Conservation (phyloP, 1,140 invertebrate genomes). For the Lasaia peninsularis region DNA sequence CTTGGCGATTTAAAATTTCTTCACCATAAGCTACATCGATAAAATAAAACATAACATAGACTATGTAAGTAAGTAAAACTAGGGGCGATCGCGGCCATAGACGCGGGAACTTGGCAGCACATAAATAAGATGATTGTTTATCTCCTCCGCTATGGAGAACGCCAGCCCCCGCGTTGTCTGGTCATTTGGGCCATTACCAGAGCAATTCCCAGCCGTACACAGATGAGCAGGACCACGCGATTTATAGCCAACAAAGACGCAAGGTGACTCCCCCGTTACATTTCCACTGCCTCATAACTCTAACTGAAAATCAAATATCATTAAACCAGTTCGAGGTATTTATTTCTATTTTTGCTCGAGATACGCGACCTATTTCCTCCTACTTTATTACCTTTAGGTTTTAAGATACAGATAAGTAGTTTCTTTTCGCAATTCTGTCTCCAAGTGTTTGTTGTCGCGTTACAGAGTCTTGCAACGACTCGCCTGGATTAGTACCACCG, state of each 20-base stretch:
- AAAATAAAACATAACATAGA: too few relatives aligned
- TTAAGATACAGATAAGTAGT: not conserved
- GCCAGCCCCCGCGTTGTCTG: not conserved
- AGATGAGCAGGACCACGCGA: conserved; percentile 9
- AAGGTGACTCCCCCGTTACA: conserved; percentile 22
- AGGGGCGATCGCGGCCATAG: too few relatives aligned
- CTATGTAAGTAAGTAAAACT: too few relatives aligned
- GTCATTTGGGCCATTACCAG: conserved; percentile 4
- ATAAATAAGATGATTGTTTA: conserved; percentile 1
- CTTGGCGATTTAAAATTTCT: too few relatives aligned
- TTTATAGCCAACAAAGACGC: conserved; percentile 25
- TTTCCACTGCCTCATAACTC: conserved; percentile 22
- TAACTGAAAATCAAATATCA: conserved; percentile 25
- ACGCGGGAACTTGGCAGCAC: too few relatives aligned
- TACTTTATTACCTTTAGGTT: not conserved
- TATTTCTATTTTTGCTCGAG: not conserved
- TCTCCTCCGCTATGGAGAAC: not conserved
- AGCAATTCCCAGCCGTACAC: not conserved
- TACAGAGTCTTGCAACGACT: too few relatives aligned
- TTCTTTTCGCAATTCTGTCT: too few relatives aligned
- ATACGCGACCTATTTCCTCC: not conserved
- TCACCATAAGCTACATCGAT: too few relatives aligned
- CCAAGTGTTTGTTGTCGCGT: too few relatives aligned
- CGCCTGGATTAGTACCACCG: too few relatives aligned
- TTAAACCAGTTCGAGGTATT: conserved; percentile 4